Evolutionary conservation across 2,888 invertebrate genomes (phyloP).

Genomic region (Norana najaformis): DNA sequence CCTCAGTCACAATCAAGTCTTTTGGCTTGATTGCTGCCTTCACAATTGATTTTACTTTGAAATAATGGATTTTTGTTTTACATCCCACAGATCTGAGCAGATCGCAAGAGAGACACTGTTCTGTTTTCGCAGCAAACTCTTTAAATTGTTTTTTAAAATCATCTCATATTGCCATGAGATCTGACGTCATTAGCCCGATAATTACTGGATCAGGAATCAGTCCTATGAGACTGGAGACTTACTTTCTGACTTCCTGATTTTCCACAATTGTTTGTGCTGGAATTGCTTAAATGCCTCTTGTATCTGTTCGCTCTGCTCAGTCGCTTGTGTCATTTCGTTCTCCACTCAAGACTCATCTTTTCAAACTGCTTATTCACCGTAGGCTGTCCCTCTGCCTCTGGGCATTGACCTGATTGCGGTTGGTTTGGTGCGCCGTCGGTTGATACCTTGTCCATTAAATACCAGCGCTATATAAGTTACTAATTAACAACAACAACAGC

Average conservation of each 20-base stretch:
- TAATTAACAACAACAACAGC: too few relatives aligned
- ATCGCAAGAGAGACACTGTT: neutral
- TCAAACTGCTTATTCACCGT: too few relatives aligned
- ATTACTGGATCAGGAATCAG: neutral
- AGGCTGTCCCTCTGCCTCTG: too few relatives aligned
- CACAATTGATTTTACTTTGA: neutral
- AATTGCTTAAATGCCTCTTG: too few relatives aligned
- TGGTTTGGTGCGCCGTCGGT: too few relatives aligned
- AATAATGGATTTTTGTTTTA: neutral
- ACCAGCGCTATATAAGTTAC: too few relatives aligned
- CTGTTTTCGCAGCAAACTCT: neutral
- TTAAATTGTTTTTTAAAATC: neutral
- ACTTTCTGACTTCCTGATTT: neutral
- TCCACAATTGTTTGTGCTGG: neutral
- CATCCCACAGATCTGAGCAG: neutral
- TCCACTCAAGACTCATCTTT: too few relatives aligned
- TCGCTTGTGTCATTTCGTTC: too few relatives aligned
- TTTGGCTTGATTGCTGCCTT: neutral
- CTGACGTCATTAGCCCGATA: neutral
- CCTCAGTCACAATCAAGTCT: neutral
- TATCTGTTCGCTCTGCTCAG: too few relatives aligned
- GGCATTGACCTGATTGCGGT: too few relatives aligned
- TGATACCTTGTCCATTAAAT: too few relatives aligned
- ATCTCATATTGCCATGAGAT: neutral
- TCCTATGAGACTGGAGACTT: neutral